Conservation (phyloP, 2,113 vertebrate genomes). For the Apaloderma vittatum region DNA sequence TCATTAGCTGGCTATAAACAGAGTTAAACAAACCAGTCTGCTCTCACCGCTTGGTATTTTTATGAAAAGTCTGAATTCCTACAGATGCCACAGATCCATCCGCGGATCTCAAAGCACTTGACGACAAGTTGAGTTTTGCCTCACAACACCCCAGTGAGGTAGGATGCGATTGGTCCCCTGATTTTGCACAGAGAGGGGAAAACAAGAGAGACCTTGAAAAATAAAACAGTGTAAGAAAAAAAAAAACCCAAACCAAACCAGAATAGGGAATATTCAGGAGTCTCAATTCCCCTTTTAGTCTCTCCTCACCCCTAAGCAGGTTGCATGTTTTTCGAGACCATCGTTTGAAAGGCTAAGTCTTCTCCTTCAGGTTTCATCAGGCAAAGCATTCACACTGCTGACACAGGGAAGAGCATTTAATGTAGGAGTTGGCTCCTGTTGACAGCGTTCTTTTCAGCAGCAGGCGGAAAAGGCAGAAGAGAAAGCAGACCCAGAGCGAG, state of each 20-base stretch:
- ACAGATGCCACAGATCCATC: not conserved
- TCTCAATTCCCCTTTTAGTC: not conserved
- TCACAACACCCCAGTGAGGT: slow-evolving; percentile 21
- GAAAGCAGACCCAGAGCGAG: not conserved
- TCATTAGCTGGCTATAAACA: slow-evolving; percentile 52
- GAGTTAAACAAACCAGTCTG: slow-evolving; percentile 28
- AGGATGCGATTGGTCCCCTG: not conserved
- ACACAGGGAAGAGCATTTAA: not conserved
- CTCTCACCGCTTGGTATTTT: not conserved
- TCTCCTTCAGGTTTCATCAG: not conserved
- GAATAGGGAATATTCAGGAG: not conserved
- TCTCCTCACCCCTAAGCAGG: not conserved
- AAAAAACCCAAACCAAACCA: not conserved
- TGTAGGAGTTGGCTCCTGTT: not conserved
- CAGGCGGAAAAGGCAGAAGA: not conserved
- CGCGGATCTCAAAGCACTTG: slow-evolving; percentile 5
- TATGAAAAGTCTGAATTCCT: not conserved
- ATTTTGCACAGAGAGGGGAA: not conserved
- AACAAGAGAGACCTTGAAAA: not conserved
- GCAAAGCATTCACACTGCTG: not conserved
- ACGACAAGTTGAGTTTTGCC: not conserved
- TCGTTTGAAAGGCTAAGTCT: not conserved
- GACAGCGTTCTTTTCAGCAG: not conserved
- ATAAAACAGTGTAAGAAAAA: not conserved
- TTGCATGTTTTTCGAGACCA: not conserved